Evolutionary conservation across 2,888 invertebrate genomes (phyloP), one percentile per base, ranked within the genome.

Genomic region (Scrobipalpa costella): DNA sequence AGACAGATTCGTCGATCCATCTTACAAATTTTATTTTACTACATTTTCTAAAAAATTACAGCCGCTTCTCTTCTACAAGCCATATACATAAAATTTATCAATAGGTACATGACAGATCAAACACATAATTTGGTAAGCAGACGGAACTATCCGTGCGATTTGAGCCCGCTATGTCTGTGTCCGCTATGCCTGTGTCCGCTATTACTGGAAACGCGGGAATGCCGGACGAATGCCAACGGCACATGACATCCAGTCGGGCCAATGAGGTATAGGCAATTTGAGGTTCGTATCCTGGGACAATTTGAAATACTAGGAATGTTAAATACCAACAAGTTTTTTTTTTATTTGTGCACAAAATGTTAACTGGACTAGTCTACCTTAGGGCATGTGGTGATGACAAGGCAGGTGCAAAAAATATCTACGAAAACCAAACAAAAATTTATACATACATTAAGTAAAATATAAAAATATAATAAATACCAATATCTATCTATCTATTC

Each of bases 161-260:
- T 44, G n/a, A 15, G 44, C n/a, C 7, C 3, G 44, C 44, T 44
- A 15, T 44, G 44, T 44, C 44, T n/a, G 44, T 15, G n/a, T 44
- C 44, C n/a, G 7, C 3, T n/a, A 15, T 44, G n/a, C 2, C 44
- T 44, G n/a, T 52, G 49, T 19, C 1, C 2, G n/a, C n/a, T n/a
- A n/a, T n/a, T n/a, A n/a, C n/a, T n/a, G n/a, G n/a, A n/a, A n/a
- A n/a, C n/a, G 50, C 9, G 21, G 27, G 50, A 52, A 52, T 52
- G 27, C 13, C 50, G 11, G 50, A 19, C 50, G 50, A 21, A 52
- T 52, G 50, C 50, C 50, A 11, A 21, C 49, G 44, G 44, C 44
- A 44, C 44, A 44, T 44, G 44, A 44, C 44, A 15, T 7, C n/a
- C 44, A 6, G 15, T 1, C 44, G 44, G 5, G 44, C n/a, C n/a